Conservation (phyloP, 2,797 vertebrate species). For the Anguilla pacifica region DNA sequence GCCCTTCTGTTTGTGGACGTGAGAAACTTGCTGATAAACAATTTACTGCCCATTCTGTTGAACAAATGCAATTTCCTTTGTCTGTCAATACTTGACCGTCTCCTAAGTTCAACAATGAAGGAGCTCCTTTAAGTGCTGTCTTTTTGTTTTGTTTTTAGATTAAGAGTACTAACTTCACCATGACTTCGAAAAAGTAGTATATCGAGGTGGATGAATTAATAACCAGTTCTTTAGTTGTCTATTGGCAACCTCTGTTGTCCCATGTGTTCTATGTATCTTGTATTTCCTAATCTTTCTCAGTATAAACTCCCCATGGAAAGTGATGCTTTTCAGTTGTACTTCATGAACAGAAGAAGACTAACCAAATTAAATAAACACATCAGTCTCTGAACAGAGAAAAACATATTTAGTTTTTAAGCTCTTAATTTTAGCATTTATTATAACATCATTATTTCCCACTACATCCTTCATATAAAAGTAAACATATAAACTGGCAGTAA, state of each 20-base stretch:
- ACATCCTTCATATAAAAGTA: not conserved
- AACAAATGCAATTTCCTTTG: slow-evolving; percentile 75
- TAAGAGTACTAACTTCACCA: not conserved
- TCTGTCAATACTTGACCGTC: slow-evolving; percentile 37
- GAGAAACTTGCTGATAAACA: slow-evolving; percentile 69
- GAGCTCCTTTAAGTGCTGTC: slow-evolving; percentile 4
- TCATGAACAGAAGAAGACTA: not conserved
- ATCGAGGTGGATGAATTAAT: not conserved
- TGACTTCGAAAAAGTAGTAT: slow-evolving; percentile 10
- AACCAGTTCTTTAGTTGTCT: not conserved
- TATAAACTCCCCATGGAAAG: not conserved
- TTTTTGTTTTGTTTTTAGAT: slow-evolving; percentile 1
- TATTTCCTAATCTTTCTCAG: slow-evolving; percentile 16
- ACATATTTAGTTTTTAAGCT: not conserved
- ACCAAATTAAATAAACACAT: not conserved
- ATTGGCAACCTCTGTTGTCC: slow-evolving; percentile 18
- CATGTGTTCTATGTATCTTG: slow-evolving; percentile 1
- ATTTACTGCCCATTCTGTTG: slow-evolving; percentile 77
- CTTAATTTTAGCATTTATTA: not conserved
- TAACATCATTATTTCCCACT: not conserved
- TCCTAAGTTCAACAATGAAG: not conserved
- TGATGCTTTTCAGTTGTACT: not conserved
- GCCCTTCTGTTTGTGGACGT: slow-evolving; percentile 69
- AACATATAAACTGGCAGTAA: not conserved
- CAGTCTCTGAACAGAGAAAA: not conserved